Evolutionary conservation across 2,797 vertebrate species (phyloP), one percentile per base, ranked within the genome.

Genomic region (Chelidonichthys spinosus): DNA sequence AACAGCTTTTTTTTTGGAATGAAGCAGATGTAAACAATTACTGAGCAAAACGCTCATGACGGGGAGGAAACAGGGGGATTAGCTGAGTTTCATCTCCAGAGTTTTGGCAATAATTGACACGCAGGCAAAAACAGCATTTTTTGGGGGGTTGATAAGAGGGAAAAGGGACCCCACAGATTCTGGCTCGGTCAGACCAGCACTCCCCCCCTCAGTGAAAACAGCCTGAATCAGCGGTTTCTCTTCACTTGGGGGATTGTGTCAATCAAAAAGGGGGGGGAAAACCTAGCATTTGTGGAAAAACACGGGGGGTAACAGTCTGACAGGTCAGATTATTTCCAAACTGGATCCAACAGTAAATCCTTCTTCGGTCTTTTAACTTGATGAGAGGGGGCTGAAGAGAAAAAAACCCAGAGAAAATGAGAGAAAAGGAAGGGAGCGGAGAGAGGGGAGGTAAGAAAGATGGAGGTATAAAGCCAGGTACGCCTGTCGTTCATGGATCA

Each of bases 1-100:
- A 88, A 73, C 82, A 85, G 78, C 76, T 80, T 88, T 90, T 88
- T 90, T 85, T 88, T 90, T 85, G 83, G 85, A 92, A 83, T 44
- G 69, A 80, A 14, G 60, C 92, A 93, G 81, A 92, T 94, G 93
- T 90, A 91, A 94, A 94, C 92, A 92, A 92, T 94, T 92, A 94
- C 81, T 68, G 80, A 85, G 90, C 84, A 87, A 91, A 94, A 92
- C 10, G 60, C 80, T 90, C 85, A 81, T 86, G 89, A 92, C 76
- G 77, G 78, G 65, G 81, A 74, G 81, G 78, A 88, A 92, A 66
- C 85, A 78, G 67, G 65, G 78, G 81, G 83, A 91, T 90, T 89
- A 90, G 85, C 60, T 47, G 63, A 82, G 83, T 73, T 87, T 78
- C 85, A 85, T 85, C 78, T 87, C 71, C 67, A 63, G 67, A 74